Percentiles rank a stretch among this genome's conserved stretches.
These are phyloP conservation scores for Bucorvus abyssinicus DNA, from an alignment of 2,797 vertebrate species.

Conservation along the genomic window DNA sequence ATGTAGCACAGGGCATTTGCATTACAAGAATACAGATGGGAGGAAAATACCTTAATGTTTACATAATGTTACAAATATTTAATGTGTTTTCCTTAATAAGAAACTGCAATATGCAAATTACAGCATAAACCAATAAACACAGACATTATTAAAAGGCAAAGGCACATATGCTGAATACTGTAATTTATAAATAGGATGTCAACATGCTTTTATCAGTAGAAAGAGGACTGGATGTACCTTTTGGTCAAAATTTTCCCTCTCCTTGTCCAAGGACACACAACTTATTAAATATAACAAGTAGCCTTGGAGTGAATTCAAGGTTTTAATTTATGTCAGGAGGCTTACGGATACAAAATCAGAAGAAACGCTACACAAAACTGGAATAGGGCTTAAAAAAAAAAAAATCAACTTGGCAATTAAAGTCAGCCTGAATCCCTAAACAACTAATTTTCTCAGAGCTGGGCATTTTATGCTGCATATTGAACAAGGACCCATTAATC, in stretches of 20 bases:
- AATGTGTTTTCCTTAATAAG: background rate
- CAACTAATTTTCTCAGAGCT: background rate
- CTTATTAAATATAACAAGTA: background rate
- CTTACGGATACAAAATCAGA: background rate
- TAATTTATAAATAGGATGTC: background rate
- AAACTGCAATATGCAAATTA: background rate
- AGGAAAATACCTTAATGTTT: background rate
- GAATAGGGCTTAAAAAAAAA: background rate
- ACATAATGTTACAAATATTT: background rate
- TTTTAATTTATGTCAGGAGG: constrained; percentile 11
- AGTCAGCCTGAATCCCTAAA: background rate
- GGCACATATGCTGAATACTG: background rate
- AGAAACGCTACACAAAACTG: background rate
- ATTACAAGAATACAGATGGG: background rate
- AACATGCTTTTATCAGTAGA: background rate
- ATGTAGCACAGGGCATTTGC: background rate
- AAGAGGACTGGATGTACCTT: background rate
- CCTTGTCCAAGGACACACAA: background rate
- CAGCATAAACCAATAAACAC: background rate
- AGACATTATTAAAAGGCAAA: background rate
- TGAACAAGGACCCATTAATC: background rate
- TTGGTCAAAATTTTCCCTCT: background rate
- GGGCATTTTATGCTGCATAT: background rate
- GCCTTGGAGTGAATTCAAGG: constrained; percentile 14
- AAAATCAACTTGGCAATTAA: background rate